Evolutionary conservation across 2,888 invertebrate species (phyloP).

Genomic region (Leistus spinibarbis): DNA sequence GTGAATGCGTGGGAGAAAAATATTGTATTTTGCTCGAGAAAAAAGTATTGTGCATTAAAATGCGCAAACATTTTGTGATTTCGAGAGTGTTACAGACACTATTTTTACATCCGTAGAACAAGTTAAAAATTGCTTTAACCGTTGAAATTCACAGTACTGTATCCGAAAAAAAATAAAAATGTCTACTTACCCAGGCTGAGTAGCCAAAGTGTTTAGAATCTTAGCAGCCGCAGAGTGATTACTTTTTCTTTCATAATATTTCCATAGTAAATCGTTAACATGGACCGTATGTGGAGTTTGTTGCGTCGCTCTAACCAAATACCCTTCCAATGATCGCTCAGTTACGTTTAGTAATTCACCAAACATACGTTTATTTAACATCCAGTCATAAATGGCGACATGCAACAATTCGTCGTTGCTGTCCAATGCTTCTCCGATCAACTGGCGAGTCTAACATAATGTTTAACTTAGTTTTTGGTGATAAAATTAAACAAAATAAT

Average conservation of each 20-base stretch:
- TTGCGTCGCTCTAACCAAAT: conserved; percentile 67
- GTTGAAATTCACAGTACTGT: too few relatives aligned
- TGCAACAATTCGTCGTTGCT: conserved; percentile 88
- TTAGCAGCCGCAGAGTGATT: conserved; percentile 93
- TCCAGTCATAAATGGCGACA: conserved; percentile 91
- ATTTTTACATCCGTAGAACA: too few relatives aligned
- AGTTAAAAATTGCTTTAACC: too few relatives aligned
- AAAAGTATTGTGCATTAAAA: too few relatives aligned
- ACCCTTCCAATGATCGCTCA: conserved; percentile 76
- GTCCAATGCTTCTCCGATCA: conserved; percentile 71
- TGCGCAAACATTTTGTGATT: too few relatives aligned
- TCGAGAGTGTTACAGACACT: too few relatives aligned
- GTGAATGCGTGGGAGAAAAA: too few relatives aligned
- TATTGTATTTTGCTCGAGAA: too few relatives aligned
- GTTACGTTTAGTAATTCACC: conserved; percentile 71
- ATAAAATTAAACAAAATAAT: background rate
- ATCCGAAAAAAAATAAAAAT: background rate
- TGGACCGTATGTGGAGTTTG: conserved; percentile 65
- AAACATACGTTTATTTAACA: conserved; percentile 77
- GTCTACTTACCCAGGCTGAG: conserved; percentile 65
- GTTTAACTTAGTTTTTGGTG: background rate
- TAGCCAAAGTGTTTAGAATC: conserved; percentile 86
- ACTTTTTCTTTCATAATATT: conserved; percentile 90
- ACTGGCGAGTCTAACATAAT: conserved; percentile 60
- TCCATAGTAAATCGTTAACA: conserved; percentile 88